Percentiles rank a stretch among this genome's conserved stretches.
These are phyloP conservation scores for Parnassius glacialis DNA, from an alignment of 2,888 invertebrate genomes.

Conservation along the genomic window DNA sequence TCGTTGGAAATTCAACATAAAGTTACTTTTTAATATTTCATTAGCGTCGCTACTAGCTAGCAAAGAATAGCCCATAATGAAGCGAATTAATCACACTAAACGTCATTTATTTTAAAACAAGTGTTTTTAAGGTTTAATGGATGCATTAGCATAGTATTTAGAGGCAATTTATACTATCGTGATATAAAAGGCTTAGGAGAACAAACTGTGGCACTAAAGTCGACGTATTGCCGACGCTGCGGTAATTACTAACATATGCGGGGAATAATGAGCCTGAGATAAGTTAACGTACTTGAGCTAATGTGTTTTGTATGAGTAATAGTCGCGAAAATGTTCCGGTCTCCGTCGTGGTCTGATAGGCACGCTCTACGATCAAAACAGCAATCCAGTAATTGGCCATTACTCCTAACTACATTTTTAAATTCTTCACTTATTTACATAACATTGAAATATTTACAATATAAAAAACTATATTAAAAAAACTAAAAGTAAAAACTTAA, in stretches of 20 bases:
- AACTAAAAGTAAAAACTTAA: too few relatives aligned
- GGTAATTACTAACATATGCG: constrained; percentile 37
- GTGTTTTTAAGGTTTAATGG: constrained; percentile 9
- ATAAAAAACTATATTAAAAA: too few relatives aligned
- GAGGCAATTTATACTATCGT: constrained; percentile 23
- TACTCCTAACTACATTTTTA: constrained; percentile 38
- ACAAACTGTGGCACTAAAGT: constrained; percentile 34
- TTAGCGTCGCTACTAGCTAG: background rate
- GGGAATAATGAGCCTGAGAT: constrained; percentile 50
- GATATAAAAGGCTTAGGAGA: constrained; percentile 28
- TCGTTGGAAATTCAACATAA: background rate
- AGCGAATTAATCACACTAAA: constrained; percentile 9
- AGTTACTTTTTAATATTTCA: constrained; percentile 1
- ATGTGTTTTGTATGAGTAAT: constrained; percentile 43
- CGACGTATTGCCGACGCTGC: constrained; percentile 27
- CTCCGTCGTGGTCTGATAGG: constrained; percentile 62
- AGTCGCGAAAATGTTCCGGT: constrained; percentile 56
- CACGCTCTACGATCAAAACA: constrained; percentile 46
- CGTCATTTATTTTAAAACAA: constrained; percentile 2
- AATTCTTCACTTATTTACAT: too few relatives aligned
- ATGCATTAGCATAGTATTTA: constrained; percentile 6
- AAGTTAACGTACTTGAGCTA: constrained; percentile 41
- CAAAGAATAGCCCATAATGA: background rate
- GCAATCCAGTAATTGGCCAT: constrained; percentile 50
- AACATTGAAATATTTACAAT: too few relatives aligned